Conservation (phyloP, 2,113 vertebrate genomes). For the Erinaceus europaeus region DNA sequence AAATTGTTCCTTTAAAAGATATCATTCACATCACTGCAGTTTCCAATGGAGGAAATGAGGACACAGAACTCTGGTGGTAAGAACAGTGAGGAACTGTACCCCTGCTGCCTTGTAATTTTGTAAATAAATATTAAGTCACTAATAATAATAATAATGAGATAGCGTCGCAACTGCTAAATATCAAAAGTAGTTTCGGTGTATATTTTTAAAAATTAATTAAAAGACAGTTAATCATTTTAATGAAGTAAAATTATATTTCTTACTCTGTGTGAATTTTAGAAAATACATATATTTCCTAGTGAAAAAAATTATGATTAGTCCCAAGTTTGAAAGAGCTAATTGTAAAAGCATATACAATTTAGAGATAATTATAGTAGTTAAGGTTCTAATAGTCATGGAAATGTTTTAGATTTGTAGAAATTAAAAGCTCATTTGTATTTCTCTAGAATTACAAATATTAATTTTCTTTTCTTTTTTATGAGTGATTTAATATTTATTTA, state of each 20-base stretch:
- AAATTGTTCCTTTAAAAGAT: conserved; percentile 6
- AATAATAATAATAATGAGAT: too few species aligned
- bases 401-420: not conserved
- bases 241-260: conserved; percentile 7
- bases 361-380: conserved; percentile 15
- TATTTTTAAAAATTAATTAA: not conserved
- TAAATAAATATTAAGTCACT: too few species aligned
- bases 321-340: not conserved
- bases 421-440: not conserved
- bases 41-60: too few species aligned
- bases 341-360: not conserved
- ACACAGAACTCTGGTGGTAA: too few species aligned
- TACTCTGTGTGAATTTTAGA: not conserved
- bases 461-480: too few species aligned
- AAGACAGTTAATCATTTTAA: conserved; percentile 2
- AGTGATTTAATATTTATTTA: too few species aligned
- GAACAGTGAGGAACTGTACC: too few species aligned
- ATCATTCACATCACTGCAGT: too few species aligned
- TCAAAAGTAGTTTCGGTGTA: not conserved
- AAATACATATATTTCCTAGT: not conserved
- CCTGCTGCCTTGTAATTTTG: too few species aligned
- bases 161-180: not conserved
- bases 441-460: not conserved
- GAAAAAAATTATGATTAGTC: conserved; percentile 32
- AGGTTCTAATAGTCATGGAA: not conserved